Evolutionary conservation across 2,113 vertebrate species (phyloP).

Genomic region (Bothrops jararaca): DNA sequence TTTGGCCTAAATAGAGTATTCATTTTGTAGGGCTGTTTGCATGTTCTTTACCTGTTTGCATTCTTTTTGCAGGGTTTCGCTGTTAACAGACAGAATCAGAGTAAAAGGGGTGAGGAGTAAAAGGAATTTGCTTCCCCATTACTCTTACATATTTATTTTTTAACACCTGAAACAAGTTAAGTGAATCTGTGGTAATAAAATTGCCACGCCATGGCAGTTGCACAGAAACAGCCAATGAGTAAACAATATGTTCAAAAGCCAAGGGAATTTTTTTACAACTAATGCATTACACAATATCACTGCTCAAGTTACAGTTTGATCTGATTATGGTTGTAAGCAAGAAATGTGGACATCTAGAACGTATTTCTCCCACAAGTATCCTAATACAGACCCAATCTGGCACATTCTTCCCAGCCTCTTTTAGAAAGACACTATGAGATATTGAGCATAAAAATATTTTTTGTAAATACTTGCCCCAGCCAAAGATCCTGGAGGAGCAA

Average conservation of each 20-base stretch:
- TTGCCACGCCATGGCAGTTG: background rate
- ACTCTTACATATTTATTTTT: background rate
- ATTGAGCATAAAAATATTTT: conserved; percentile 2
- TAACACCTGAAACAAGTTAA: background rate
- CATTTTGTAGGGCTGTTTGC: background rate
- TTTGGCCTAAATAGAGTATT: background rate
- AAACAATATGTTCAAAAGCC: background rate
- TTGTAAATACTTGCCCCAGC: background rate
- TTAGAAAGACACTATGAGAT: background rate
- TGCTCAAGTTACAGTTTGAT: background rate
- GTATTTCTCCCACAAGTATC: background rate
- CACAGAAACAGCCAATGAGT: background rate
- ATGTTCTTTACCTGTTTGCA: background rate
- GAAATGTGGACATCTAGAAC: background rate
- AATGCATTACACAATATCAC: background rate
- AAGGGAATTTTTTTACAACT: background rate
- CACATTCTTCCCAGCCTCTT: background rate
- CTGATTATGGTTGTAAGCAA: background rate
- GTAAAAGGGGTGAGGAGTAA: background rate
- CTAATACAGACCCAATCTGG: background rate
- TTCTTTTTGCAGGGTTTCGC: background rate
- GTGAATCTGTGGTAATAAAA: background rate
- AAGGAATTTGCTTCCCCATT: background rate
- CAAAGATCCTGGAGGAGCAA: conserved; percentile 8
- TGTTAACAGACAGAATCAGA: background rate